A percentile compares a stretch with the other conserved stretches of the same genome.
Evolutionary conservation across 2,113 vertebrate genomes (phyloP).

Genomic region (Caretta caretta): DNA sequence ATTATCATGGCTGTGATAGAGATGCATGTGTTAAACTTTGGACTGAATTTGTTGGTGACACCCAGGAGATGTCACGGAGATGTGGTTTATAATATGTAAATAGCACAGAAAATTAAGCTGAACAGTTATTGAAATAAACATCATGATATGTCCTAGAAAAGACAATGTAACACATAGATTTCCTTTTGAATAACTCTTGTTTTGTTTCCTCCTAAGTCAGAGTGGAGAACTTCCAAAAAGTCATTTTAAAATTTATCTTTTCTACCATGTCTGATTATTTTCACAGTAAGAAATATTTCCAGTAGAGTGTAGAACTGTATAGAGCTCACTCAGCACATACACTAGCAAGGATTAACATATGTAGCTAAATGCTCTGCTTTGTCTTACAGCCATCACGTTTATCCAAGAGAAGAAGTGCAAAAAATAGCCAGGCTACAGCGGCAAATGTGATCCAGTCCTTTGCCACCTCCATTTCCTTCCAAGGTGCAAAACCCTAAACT

Average conservation of each 20-base stretch:
- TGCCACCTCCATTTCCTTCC: not conserved
- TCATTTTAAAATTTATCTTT: not conserved
- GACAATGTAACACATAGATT: too few relatives aligned
- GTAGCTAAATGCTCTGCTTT: not conserved
- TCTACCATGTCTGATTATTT: not conserved
- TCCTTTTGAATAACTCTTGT: not conserved
- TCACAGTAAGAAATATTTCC: not conserved
- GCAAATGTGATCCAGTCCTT: conserved; percentile 46
- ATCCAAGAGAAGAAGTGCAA: conserved; percentile 25
- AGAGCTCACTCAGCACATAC: not conserved
- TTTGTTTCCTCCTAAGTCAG: not conserved
- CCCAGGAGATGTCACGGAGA: not conserved
- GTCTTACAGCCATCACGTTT: conserved; percentile 11
- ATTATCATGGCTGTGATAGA: not conserved
- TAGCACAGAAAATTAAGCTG: not conserved
- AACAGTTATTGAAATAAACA: not conserved
- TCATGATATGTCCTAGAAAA: not conserved
- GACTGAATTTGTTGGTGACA: not conserved
- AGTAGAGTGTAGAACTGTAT: not conserved
- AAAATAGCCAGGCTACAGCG: not conserved
- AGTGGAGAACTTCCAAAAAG: not conserved
- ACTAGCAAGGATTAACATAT: not conserved
- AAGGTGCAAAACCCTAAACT: not conserved
- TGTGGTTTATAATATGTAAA: not conserved
- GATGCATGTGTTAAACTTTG: not conserved